phyloP scores from a whole-genome alignment of 2,888 invertebrate species.

The Pristionchus exspectatus region DNA sequence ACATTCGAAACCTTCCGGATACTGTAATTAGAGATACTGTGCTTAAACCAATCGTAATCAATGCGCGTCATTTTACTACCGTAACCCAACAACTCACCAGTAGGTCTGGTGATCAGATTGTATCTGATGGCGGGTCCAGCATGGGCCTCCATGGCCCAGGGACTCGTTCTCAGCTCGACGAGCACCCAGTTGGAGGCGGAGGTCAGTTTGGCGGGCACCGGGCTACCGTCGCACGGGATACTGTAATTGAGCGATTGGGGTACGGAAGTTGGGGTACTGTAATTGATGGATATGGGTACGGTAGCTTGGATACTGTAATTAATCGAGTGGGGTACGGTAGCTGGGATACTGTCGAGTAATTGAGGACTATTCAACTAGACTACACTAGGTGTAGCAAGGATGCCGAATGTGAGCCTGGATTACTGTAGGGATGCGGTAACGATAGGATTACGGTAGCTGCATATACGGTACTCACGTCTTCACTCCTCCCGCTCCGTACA shows the following conservation, averaged over 20 bases:
- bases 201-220: conserved; percentile 48
- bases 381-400: background rate
- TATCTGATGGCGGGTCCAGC: conserved; percentile 61
- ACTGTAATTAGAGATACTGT: background rate
- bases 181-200: conserved; percentile 61
- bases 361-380: too few species aligned
- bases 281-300: background rate
- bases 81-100: background rate
- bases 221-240: conserved; percentile 59
- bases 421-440: background rate
- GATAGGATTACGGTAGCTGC: too few species aligned
- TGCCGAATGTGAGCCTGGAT: conserved; percentile 51
- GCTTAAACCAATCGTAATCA: background rate
- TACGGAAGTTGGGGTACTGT: background rate
- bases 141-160: conserved; percentile 48
- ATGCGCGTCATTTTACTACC: background rate
- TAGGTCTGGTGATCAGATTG: conserved; percentile 25
- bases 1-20: too few species aligned
- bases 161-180: conserved; percentile 58
- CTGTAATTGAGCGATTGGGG: conserved; percentile 52
- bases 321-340: background rate
- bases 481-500: conserved; percentile 64
- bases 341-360: background rate
- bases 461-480: conserved; percentile 48
- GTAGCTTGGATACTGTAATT: conserved; percentile 56